A percentile compares a stretch with the other conserved stretches of the same genome.
Evolutionary conservation across 2,113 vertebrate species (phyloP).

Genomic region (Plotosus lineatus): DNA sequence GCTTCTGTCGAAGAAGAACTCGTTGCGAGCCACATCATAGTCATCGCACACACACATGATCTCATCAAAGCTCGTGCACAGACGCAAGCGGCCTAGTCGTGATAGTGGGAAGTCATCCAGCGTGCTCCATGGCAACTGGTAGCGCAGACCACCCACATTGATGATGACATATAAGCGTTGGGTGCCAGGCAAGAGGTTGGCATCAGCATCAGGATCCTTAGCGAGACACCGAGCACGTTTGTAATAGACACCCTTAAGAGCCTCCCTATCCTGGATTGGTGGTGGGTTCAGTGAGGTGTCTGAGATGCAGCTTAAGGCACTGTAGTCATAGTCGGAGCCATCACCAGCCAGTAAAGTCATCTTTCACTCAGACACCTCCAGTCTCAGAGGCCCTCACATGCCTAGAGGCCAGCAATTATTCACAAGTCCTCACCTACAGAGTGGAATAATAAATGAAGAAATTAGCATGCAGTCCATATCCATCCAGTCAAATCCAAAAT

Average conservation of each 20-base stretch:
- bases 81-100: constrained; percentile 86
- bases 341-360: constrained; percentile 96
- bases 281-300: constrained; percentile 82
- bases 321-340: constrained; percentile 96
- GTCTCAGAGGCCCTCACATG: constrained; percentile 73
- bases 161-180: constrained; percentile 88
- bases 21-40: constrained; percentile 89
- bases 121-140: constrained; percentile 94
- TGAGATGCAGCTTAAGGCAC: constrained; percentile 90
- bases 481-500: not conserved
- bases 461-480: not conserved
- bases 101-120: constrained; percentile 94
- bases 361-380: constrained; percentile 67
- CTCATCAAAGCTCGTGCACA: constrained; percentile 93
- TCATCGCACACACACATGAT: constrained; percentile 95
- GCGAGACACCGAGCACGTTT: constrained; percentile 81
- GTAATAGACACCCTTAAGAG: constrained; percentile 89
- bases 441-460: not conserved
- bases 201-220: constrained; percentile 49
- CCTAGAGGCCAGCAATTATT: constrained; percentile 61
- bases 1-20: constrained; percentile 98
- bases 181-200: constrained; percentile 67
- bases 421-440: constrained; percentile 49
- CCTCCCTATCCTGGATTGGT: constrained; percentile 79
- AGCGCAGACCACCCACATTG: constrained; percentile 94